Base-by-base conservation (phyloP, 2,113 vertebrate genomes). In the Tetraodon nigroviridis region DNA sequence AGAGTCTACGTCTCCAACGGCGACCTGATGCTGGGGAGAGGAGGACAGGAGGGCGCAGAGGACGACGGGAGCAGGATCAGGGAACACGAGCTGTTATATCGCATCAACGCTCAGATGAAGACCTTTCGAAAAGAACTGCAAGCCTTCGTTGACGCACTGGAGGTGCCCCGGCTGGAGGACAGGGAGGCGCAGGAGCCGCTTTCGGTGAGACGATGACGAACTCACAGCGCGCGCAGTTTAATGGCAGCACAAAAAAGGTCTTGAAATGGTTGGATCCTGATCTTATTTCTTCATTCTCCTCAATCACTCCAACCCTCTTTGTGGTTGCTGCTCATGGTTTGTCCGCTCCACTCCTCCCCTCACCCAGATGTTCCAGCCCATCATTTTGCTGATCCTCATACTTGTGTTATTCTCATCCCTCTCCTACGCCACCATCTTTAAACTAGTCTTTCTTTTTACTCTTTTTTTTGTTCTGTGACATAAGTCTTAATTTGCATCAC, bases 311-410 rank as follows among this genome's bases (percentile, higher is more conserved):
- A 37, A 52, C 58, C 62, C 64, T 67, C 32, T 65, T 68, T 51
- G 69, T 76, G 75, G 48, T 58, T 90, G 75, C 91, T 65, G 22
- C 90, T 88, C 86, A 73, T 89, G 11, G 49, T 73, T 70, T 32
- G 41, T 21, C 29, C 14, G 1, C 61, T 51, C n/a, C 63, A 20
- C 76, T 47, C 41, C 32, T 76, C 54, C 6, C 80, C 92, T 80
- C 87, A 79, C 86, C 89, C 92, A 99, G 96, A 99, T 99, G 96
- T 98, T 98, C 92, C 97, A 99, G 93, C 97, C 97, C 81, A 96
- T 99, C 90, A 98, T 99, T 93, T 92, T 98, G 85, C 94, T 99
- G 91, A 99, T 99, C 90, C 96, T 99, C 92, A 96, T 99, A 69
- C 94, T 99, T 77, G 95, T 99, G 84, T 92, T 99, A 85, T 98